Percentiles rank a stretch among this genome's conserved stretches.
Evolutionary conservation across 2,113 vertebrate species (phyloP).

Genomic region (Dromas ardeola): DNA sequence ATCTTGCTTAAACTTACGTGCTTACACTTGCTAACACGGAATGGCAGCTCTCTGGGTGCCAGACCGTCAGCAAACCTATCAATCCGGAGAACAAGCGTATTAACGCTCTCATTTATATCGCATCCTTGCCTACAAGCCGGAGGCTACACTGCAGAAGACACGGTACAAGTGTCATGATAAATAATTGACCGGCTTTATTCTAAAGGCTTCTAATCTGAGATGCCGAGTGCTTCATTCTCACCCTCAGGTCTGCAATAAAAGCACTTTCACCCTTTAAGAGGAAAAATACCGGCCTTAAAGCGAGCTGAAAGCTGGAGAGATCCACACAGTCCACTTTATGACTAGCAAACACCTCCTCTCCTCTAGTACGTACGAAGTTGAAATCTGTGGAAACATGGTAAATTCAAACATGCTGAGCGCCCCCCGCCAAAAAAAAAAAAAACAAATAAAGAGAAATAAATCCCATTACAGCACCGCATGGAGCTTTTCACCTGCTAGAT

Average conservation of each 20-base stretch:
- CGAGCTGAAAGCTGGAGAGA: not conserved
- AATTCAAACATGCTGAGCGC: not conserved
- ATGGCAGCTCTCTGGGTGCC: not conserved
- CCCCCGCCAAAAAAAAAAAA: no score
- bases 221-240: not conserved
- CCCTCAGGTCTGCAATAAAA: not conserved
- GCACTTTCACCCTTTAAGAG: not conserved
- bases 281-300: not conserved
- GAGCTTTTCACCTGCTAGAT: not conserved
- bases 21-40: not conserved
- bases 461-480: not conserved
- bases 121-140: not conserved
- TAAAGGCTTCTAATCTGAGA: not conserved
- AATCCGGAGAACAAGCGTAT: not conserved
- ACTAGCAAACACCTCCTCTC: not conserved
- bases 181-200: not conserved
- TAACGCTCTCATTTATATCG: not conserved
- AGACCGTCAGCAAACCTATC: not conserved
- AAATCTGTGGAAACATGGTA: not conserved
- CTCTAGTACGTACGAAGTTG: rapidly evolving
- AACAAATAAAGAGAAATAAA: no score
- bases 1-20: not conserved
- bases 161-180: not conserved
- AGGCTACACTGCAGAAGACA: not conserved
- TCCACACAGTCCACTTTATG: not conserved